Conservation (phyloP, 2,113 vertebrate species). For the Phoenicopterus ruber region DNA sequence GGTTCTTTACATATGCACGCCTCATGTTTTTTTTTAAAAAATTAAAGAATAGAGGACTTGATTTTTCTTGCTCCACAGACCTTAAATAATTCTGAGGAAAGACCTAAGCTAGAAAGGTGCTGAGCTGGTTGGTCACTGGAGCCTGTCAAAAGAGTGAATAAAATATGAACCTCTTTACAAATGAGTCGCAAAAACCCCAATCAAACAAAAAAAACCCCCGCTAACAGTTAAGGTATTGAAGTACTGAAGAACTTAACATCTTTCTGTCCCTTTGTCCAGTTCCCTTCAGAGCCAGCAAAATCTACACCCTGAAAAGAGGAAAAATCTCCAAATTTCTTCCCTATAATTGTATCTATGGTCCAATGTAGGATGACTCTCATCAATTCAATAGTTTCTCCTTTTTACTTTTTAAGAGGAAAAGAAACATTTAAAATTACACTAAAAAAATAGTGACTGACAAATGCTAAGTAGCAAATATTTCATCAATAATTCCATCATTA, state of each 20-base stretch:
- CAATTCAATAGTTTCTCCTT: neutral
- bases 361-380: neutral
- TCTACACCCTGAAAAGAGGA: neutral
- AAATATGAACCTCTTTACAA: neutral
- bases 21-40: neutral
- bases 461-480: neutral
- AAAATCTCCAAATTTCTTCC: neutral
- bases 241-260: neutral
- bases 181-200: accelerated
- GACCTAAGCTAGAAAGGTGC: neutral
- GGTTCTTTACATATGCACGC: neutral
- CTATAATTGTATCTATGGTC: neutral
- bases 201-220: accelerated
- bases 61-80: neutral
- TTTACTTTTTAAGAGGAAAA: neutral
- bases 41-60: neutral
- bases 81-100: neutral
- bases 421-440: neutral
- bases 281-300: neutral
- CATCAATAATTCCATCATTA: neutral
- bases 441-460: neutral
- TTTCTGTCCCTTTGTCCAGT: neutral
- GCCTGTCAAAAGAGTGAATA: neutral
- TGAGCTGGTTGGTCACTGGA: neutral
- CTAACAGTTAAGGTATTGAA: neutral